A percentile compares a stretch with the other conserved stretches of the same genome.
These are phyloP conservation scores for Gila orcuttii DNA, from an alignment of 2,113 vertebrate genomes.

Conservation along the genomic window DNA sequence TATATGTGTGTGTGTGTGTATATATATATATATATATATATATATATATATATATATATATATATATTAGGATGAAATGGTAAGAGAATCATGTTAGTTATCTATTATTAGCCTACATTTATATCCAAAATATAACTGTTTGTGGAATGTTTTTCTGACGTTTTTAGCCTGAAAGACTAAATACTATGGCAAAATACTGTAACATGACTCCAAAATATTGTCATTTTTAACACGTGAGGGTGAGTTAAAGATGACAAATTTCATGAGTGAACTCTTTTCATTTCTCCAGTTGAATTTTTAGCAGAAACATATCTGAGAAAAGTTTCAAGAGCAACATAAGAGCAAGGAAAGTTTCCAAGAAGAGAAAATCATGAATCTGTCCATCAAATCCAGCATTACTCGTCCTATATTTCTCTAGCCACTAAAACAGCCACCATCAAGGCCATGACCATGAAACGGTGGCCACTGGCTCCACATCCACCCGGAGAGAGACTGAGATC, in stretches of 20 bases:
- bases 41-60: too few relatives aligned
- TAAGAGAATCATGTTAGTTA: too few relatives aligned
- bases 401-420: not conserved
- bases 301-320: not conserved
- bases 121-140: not conserved
- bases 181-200: not conserved
- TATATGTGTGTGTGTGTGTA: too few relatives aligned
- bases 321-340: not conserved
- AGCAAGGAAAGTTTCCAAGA: not conserved
- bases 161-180: not conserved
- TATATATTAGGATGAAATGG: too few relatives aligned
- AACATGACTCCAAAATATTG: not conserved
- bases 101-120: not conserved
- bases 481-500: not conserved
- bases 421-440: not conserved
- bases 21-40: too few relatives aligned
- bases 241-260: not conserved
- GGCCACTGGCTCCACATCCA: slow-evolving; percentile 3
- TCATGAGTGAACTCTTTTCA: not conserved
- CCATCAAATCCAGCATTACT: not conserved
- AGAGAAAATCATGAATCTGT: not conserved
- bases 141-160: not conserved
- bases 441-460: not conserved
- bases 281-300: not conserved
- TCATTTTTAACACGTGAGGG: not conserved